Percentiles rank a stretch among this genome's conserved stretches.
Conservation (phyloP, 23 tunicate species). For the Ciona savignyi region DNA sequence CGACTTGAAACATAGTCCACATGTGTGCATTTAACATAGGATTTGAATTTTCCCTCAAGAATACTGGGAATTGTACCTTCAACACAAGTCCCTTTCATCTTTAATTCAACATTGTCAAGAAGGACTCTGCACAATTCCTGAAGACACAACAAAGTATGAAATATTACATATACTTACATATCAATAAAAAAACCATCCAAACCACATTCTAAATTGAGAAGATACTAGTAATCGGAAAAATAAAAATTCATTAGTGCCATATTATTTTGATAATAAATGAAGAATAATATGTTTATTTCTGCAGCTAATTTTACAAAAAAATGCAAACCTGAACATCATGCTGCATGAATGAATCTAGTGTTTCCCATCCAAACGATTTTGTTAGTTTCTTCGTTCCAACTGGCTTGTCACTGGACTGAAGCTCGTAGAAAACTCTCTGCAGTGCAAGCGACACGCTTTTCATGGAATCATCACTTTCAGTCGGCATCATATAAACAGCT, state of each 20-base stretch:
- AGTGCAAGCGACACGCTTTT: constrained; percentile 89
- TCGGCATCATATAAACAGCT: constrained; percentile 93
- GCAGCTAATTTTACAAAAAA: too few relatives aligned
- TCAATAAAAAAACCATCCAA: too few relatives aligned
- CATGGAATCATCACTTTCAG: constrained; percentile 88
- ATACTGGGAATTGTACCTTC: constrained; percentile 86
- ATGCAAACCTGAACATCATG: constrained; percentile 99
- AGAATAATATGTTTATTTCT: too few relatives aligned
- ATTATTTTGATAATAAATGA: too few relatives aligned
- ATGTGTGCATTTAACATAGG: constrained; percentile 85
- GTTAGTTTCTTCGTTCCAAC: constrained; percentile 95
- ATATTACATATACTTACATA: too few relatives aligned
- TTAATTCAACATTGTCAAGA: constrained; percentile 82
- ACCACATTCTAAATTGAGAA: too few relatives aligned
- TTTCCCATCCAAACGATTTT: constrained; percentile 98
- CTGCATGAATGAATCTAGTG: constrained; percentile 95
- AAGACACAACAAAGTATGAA: too few relatives aligned
- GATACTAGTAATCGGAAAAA: too few relatives aligned
- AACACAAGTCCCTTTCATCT: constrained; percentile 96
- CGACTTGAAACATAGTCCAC: constrained; percentile 88
- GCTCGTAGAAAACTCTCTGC: constrained; percentile 89
- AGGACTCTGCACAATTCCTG: constrained; percentile 85
- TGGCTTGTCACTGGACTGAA: constrained; percentile 88
- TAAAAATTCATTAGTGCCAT: too few relatives aligned
- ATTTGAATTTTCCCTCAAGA: constrained; percentile 74